Conservation (phyloP, 2,888 invertebrate genomes). For the Stratiomys singularior region DNA sequence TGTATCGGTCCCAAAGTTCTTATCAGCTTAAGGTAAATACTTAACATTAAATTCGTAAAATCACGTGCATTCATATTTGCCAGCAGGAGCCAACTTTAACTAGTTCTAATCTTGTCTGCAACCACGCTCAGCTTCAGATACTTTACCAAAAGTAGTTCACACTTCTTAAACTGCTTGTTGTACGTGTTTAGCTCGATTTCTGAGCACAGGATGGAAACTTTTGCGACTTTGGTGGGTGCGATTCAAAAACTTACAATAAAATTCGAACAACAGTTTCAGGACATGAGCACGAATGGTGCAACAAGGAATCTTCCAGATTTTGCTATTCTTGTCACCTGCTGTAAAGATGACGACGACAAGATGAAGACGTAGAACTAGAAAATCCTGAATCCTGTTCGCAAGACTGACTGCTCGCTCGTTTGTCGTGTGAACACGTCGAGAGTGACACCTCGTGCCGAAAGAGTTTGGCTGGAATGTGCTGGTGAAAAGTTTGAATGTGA, state of each 20-base stretch:
- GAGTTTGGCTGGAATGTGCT: neutral
- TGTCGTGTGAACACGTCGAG: constrained; percentile 1
- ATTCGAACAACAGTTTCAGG: constrained; percentile 29
- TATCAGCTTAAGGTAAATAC: neutral
- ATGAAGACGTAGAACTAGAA: constrained; percentile 21
- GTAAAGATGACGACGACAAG: neutral
- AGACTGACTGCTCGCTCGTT: neutral
- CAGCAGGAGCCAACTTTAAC: neutral
- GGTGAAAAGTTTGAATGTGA: constrained; percentile 36
- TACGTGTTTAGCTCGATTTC: constrained; percentile 39
- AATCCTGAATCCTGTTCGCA: neutral
- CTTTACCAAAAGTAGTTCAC: neutral
- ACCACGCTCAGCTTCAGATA: neutral
- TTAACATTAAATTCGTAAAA: constrained; percentile 6
- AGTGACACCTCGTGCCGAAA: constrained; percentile 6
- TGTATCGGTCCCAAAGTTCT: no score
- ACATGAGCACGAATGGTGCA: constrained; percentile 33
- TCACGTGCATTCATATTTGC: constrained; percentile 12
- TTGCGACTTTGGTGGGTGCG: constrained; percentile 14
- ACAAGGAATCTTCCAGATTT: constrained; percentile 33
- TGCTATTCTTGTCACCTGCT: constrained; percentile 42
- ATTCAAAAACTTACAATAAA: constrained; percentile 32
- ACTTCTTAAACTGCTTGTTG: constrained; percentile 6
- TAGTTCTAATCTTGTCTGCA: neutral
- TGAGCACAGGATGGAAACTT: neutral